Percentiles rank a stretch among this genome's conserved stretches.
phyloP scores from a whole-genome alignment of 2,797 vertebrate species.

The Sebastes vulpes region DNA sequence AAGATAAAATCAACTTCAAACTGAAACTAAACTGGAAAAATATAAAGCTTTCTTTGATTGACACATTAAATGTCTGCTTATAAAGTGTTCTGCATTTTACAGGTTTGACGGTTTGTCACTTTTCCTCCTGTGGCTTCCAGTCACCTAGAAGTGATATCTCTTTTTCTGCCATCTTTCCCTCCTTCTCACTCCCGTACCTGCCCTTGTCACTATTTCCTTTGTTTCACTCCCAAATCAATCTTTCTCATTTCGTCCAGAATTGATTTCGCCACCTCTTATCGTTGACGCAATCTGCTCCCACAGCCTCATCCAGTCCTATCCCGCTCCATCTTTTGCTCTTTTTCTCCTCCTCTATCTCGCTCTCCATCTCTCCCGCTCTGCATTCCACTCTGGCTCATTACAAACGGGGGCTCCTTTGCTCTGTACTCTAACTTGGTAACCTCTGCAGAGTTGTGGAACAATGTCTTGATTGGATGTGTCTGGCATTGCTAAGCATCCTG shows the following conservation, averaged over 20 bases:
- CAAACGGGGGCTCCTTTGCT: conserved; percentile 41
- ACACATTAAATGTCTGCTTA: background rate
- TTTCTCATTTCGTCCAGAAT: conserved; percentile 77
- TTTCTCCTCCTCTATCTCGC: conserved; percentile 34
- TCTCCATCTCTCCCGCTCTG: conserved; percentile 37
- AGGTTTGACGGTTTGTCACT: background rate
- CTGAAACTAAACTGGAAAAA: background rate
- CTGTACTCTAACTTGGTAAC: conserved; percentile 44
- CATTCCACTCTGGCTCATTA: conserved; percentile 58
- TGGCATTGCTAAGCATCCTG: conserved; percentile 61
- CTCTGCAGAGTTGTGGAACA: conserved; percentile 65
- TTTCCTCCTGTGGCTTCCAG: conserved; percentile 10
- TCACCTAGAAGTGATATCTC: conserved; percentile 32
- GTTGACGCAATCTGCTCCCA: conserved; percentile 53
- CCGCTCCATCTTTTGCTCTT: conserved; percentile 17
- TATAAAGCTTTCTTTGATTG: background rate
- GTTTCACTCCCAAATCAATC: conserved; percentile 79
- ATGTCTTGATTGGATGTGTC: conserved; percentile 74
- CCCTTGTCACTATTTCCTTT: conserved; percentile 64
- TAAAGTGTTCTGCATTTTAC: background rate
- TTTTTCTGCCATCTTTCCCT: conserved; percentile 20
- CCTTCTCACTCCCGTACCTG: background rate
- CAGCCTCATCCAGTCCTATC: conserved; percentile 42
- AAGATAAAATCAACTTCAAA: background rate
- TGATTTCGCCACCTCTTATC: conserved; percentile 79